Conservation (phyloP, 23 tunicate species). For the Pegea sp. region DNA sequence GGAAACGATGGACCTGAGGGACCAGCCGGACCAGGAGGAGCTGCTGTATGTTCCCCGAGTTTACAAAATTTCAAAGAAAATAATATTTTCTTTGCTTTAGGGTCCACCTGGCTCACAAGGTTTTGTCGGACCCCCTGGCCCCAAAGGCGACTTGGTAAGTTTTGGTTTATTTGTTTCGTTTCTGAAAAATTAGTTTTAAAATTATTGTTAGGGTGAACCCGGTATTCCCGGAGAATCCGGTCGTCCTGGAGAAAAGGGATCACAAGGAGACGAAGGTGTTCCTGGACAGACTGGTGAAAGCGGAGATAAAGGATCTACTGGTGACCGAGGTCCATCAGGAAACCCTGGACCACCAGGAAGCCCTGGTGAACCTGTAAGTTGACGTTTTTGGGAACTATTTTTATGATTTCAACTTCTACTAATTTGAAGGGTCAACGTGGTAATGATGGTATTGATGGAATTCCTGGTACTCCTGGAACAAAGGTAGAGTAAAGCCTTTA, state of each 20-base stretch:
- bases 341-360: conserved; percentile 46
- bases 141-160: neutral
- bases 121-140: neutral
- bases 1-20: conserved; percentile 65
- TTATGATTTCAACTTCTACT: neutral
- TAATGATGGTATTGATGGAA: conserved; percentile 65
- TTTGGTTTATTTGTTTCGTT: neutral
- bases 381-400: neutral
- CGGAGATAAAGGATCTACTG: conserved; percentile 37
- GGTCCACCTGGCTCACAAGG: neutral
- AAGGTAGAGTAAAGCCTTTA: conserved; percentile 7
- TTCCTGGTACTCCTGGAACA: conserved; percentile 79
- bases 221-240: conserved; percentile 1
- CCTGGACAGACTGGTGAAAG: conserved; percentile 59
- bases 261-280: conserved; percentile 59
- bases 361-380: conserved; percentile 32
- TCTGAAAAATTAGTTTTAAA: neutral
- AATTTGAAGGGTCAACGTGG: conserved; percentile 40
- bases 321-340: conserved; percentile 36
- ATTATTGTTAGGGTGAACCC: neutral
- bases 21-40: conserved; percentile 8
- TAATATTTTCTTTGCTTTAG: too few species aligned
- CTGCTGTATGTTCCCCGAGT: too few species aligned
- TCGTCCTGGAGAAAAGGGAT: conserved; percentile 1
- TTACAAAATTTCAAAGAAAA: too few species aligned